phyloP scores from a whole-genome alignment of 1,140 invertebrate genomes.

The Drosophila repletoides region DNA sequence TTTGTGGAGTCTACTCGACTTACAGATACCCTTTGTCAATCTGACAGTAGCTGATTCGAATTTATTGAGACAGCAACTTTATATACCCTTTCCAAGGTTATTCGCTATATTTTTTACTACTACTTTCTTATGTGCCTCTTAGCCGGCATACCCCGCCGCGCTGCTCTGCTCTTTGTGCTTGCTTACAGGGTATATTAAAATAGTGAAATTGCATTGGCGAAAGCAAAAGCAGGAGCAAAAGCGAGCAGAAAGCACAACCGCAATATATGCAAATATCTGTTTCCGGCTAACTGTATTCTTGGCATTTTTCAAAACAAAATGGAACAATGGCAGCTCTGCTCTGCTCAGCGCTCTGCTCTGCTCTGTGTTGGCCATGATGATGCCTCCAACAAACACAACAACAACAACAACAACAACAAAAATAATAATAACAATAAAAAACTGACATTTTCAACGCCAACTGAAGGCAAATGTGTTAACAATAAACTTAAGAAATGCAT shows the following conservation, averaged over 20 bases:
- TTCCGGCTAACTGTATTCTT: slow-evolving; percentile 51
- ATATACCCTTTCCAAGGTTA: too few species aligned
- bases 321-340: slow-evolving; percentile 40
- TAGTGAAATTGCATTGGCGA: slow-evolving; percentile 12
- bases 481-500: slow-evolving; percentile 46
- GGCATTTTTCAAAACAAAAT: slow-evolving; percentile 42
- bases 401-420: neutral
- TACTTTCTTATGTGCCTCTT: too few species aligned
- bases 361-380: neutral
- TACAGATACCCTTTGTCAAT: neutral
- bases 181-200: slow-evolving; percentile 10
- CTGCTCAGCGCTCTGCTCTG: neutral
- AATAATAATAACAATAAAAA: slow-evolving; percentile 1
- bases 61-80: too few species aligned
- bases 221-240: too few species aligned
- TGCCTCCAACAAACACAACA: slow-evolving; percentile 1
- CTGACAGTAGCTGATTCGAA: too few species aligned
- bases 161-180: neutral
- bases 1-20: neutral
- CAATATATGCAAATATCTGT: slow-evolving; percentile 62
- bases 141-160: too few species aligned
- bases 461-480: slow-evolving; percentile 41
- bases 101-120: neutral
- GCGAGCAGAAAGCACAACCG: slow-evolving; percentile 40
- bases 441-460: slow-evolving; percentile 17